Evolutionary conservation across 53 echinoderm and acorn worm species (phyloP), one percentile per base, ranked within the genome.

Genomic region (Apostichopus leukothele): DNA sequence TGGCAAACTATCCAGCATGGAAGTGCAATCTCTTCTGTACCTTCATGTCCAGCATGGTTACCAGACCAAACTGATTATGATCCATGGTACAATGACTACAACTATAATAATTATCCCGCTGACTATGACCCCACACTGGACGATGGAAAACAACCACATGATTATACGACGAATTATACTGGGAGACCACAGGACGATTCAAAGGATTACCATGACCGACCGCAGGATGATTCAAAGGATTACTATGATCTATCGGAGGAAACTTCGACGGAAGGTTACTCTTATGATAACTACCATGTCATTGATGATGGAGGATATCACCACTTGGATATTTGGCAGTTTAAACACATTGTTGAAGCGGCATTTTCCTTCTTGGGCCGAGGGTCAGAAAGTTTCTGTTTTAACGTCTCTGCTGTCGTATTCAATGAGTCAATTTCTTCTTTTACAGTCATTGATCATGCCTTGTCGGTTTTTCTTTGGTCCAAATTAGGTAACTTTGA

Each of bases 371-470:
- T 52, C 0, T n/a, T 81, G 54, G 79, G 53, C 5, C 52, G 59
- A 59, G 13, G 59, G 21, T 18, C 81, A 52, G 55, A 10, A 20
- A 55, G 54, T 54, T 81, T 81, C 18, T 81, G 81, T 14, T 21
- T 22, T 51, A n/a, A 81, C 6, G 20, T 81, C 81, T 18, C 55
- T 18, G 81, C 19, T 7, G 16, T 81, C 59, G 25, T 81, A 23
- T 81, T 81, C 51, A 81, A 81, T 21, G 81, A 81, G 11, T 81
- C 81, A 5, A 21, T 81, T 59, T 13, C 81, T 52, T 81, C 81
- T 3, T 81, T 81, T 20, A 51, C 39, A 12, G 81, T 81, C 6
- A 59, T 81, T 9, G 54, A 81, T 59, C 81, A 81, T 81, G 81
- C 81, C 20, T 21, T 71, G 71, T 71, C 71, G n/a, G 71, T 1